phyloP scores from a whole-genome alignment of 2,113 vertebrate species.

The Cebus imitator region DNA sequence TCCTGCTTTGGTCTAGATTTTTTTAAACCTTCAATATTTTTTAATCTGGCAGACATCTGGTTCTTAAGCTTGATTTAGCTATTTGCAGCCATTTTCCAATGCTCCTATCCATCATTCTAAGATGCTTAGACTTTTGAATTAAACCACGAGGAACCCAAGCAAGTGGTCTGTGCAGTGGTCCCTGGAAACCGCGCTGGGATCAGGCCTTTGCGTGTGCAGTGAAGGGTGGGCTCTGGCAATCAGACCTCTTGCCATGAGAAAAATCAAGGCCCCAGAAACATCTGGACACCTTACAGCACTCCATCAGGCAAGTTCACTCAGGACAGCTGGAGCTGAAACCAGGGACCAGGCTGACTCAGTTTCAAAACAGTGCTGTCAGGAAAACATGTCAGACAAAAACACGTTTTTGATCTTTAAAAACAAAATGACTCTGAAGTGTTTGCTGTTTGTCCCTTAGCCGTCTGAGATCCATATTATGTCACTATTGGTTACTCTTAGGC shows the following conservation, averaged over 20 bases:
- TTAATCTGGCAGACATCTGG: constrained; percentile 5
- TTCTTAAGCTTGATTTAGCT: neutral
- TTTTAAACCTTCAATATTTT: constrained; percentile 37
- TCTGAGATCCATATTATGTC: neutral
- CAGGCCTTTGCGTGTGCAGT: neutral
- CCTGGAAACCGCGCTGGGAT: neutral
- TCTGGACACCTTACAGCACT: neutral
- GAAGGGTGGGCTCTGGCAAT: neutral
- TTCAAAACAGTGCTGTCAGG: neutral
- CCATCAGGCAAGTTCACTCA: neutral
- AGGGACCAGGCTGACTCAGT: neutral
- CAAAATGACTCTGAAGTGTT: neutral
- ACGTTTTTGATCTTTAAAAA: neutral
- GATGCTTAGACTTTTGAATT: neutral
- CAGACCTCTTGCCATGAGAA: neutral
- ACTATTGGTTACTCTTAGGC: neutral
- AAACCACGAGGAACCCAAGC: neutral
- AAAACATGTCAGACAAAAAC: neutral
- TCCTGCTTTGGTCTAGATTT: too few species aligned
- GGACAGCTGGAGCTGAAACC: constrained; percentile 10
- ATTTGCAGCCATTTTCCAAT: neutral
- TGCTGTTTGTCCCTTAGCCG: neutral
- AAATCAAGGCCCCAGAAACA: constrained; percentile 21
- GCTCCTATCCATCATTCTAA: neutral
- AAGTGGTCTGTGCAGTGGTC: neutral